Evolutionary conservation across 2,113 vertebrate species (phyloP).

Genomic region (Archocentrus centrarchus): DNA sequence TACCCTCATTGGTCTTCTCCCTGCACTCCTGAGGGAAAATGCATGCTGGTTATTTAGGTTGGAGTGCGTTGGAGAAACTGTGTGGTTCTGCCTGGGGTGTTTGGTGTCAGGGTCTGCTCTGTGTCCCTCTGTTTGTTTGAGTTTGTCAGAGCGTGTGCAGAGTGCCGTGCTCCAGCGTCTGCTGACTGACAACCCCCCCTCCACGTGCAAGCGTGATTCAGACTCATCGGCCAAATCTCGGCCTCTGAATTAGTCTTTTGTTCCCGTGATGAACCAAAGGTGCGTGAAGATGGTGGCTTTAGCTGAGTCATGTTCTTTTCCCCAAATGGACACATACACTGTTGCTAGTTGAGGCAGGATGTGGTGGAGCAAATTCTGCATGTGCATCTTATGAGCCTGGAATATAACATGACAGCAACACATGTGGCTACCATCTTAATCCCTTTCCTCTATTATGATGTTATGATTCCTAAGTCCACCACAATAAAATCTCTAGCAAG

Average conservation of each 20-base stretch:
- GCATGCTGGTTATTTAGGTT: conserved; percentile 60
- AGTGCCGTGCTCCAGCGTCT: conserved; percentile 41
- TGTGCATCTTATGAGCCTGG: background rate
- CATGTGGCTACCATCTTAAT: conserved; percentile 51
- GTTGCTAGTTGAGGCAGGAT: conserved; percentile 24
- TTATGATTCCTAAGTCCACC: conserved; percentile 40
- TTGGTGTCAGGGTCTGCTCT: conserved; percentile 73
- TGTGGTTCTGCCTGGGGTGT: conserved; percentile 44
- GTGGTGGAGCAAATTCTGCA: conserved; percentile 2
- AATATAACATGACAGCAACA: conserved; percentile 35
- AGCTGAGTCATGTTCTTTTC: background rate
- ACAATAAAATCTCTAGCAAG: conserved; percentile 21
- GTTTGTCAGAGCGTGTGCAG: conserved; percentile 69
- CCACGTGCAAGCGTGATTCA: conserved; percentile 25
- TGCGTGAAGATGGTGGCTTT: conserved; percentile 22
- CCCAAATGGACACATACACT: background rate
- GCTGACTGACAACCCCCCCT: conserved; percentile 31
- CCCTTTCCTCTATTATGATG: conserved; percentile 12
- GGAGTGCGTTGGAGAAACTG: conserved; percentile 29
- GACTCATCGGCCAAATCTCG: conserved; percentile 47
- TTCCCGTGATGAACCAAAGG: conserved; percentile 58
- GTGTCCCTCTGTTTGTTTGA: conserved; percentile 81
- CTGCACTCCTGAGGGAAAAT: conserved; percentile 24
- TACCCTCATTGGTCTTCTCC: conserved; percentile 25
- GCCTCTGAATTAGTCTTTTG: conserved; percentile 77